Percentiles rank a stretch among this genome's conserved stretches.
Conservation (phyloP, 2,797 vertebrate genomes). For the Xiphophorus birchmanni region DNA sequence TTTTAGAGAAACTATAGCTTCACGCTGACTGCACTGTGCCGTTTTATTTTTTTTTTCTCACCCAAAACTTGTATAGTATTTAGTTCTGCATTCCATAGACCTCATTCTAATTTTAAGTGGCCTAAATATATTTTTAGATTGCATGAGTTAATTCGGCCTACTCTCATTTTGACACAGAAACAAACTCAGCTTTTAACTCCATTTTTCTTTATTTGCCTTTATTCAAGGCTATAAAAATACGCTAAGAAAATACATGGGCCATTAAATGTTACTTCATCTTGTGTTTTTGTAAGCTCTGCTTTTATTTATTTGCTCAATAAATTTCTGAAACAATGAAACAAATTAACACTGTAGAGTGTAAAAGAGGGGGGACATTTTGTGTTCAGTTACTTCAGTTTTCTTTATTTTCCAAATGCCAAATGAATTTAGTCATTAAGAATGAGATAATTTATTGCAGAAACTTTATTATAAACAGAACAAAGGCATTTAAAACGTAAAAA, state of each 20-base stretch:
- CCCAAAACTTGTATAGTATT: neutral
- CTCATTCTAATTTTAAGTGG: neutral
- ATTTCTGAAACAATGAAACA: neutral
- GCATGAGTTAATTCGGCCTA: neutral
- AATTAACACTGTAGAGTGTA: neutral
- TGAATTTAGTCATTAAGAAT: neutral
- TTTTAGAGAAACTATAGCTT: neutral
- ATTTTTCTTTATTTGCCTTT: neutral
- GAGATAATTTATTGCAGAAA: neutral
- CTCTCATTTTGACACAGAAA: slow-evolving; percentile 6
- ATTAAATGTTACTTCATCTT: neutral
- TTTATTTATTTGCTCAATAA: slow-evolving; percentile 35
- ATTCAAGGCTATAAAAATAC: neutral
- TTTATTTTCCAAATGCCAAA: neutral
- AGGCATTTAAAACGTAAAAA: neutral
- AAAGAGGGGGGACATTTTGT: neutral
- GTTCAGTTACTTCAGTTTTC: neutral
- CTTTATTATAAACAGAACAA: neutral
- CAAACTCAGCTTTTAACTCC: neutral
- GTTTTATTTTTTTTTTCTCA: neutral
- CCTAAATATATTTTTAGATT: slow-evolving; percentile 1
- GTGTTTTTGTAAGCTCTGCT: slow-evolving; percentile 1
- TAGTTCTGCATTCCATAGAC: neutral
- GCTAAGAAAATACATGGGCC: neutral
- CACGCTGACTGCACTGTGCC: neutral